Evolutionary conservation across 2,888 invertebrate genomes (phyloP), one percentile per base, ranked within the genome.

Genomic region (Drosophila stalkeri): DNA sequence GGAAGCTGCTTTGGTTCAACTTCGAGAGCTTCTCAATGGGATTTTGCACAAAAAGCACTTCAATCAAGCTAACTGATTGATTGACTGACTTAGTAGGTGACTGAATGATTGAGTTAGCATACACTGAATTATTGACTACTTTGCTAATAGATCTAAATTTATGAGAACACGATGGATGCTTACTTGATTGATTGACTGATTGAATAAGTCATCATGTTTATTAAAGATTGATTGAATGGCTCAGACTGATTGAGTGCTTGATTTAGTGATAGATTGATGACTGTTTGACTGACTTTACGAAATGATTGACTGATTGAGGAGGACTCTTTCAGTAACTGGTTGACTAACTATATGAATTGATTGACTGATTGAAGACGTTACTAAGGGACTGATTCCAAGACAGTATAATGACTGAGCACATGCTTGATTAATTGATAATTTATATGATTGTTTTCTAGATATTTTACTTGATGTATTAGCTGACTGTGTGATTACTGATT

Each of bases 1-100:
- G 35, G 20, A 27, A 31, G 35, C 14, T 27, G 47, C 35, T 14
- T 37, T 11, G 11, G 35, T 35, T 35, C 12, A 35, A 12, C 11
- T 35, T 47, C 27, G 27, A 59, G 16, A 16, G 39, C 2, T 31
- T 31, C 33, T 49, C 39, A 41, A 31, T 18, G 23, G 12, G 47
- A 0, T 12, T 5, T 7, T 14, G 31, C 39, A 39, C 35, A 37
- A 31, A 31, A 20, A 47, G 27, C 18, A 54, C 39, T 41, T 55
- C 41, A 55, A 18, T 41, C 55, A 31, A 31, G 23, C 39, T n/a
- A 27, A 18, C 27, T 31, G 55, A 41, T 41, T 55, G 41, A 55
- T 18, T n/a, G 55, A 43, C 27, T 23, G 54, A n/a, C n/a, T 31
- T 33, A 51, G 33, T 51, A 33, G 33, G 47, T 47, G 47, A 47